These are phyloP conservation scores for Anastatus disparis DNA, from an alignment of 1,140 invertebrate species.

Conservation along the genomic window DNA sequence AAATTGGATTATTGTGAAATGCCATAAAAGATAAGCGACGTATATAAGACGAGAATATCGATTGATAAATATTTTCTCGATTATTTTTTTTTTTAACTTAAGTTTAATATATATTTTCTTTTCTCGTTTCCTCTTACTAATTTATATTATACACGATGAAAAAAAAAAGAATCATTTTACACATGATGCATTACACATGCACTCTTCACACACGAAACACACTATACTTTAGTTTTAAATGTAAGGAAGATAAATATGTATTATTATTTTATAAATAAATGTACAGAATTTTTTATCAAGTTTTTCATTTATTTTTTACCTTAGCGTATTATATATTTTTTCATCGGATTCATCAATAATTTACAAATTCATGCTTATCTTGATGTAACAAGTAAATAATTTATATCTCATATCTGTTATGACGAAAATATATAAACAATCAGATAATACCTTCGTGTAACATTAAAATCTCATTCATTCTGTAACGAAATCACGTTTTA, in stretches of 20 bases:
- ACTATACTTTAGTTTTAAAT: constrained; percentile 38
- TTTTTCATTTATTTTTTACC: background rate
- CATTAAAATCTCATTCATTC: too few relatives aligned
- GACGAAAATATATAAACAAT: too few relatives aligned
- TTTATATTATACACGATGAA: constrained; percentile 34
- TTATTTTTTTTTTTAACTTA: background rate
- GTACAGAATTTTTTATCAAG: constrained; percentile 56
- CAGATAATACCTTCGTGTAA: too few relatives aligned
- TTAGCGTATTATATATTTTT: too few relatives aligned
- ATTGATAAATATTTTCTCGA: constrained; percentile 20
- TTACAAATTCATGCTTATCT: too few relatives aligned
- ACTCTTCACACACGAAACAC: constrained; percentile 18
- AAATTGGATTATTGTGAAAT: constrained; percentile 28
- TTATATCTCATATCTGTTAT: too few relatives aligned
- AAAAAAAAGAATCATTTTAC: constrained; percentile 14
- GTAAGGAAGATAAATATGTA: constrained; percentile 49
- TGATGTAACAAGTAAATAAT: too few relatives aligned
- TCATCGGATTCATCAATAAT: too few relatives aligned
- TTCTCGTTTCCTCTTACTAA: constrained; percentile 40
- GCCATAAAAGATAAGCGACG: constrained; percentile 32
- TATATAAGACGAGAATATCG: constrained; percentile 3
- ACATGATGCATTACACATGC: too few relatives aligned
- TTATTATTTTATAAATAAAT: constrained; percentile 65
- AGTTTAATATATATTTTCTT: constrained; percentile 22
- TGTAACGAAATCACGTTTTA: too few relatives aligned